Conservation (phyloP, 2,113 vertebrate genomes). For the Procapra przewalskii region DNA sequence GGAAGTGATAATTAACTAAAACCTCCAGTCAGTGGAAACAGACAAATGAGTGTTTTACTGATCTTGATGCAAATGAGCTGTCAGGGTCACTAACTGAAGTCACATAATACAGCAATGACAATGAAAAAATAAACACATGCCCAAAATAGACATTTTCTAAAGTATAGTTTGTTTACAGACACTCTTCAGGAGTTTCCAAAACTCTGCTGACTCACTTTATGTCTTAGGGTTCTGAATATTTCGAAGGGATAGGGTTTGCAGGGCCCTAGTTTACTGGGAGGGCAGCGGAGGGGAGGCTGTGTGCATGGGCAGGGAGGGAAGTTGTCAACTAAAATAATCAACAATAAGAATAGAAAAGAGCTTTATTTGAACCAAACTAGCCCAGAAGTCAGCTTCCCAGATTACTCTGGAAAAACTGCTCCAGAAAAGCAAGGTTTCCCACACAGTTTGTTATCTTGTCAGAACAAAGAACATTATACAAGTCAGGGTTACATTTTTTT, state of each 20-base stretch:
- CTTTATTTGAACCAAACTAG: neutral
- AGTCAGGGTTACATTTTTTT: neutral
- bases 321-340: neutral
- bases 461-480: neutral
- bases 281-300: neutral
- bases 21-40: neutral
- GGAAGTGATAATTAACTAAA: conserved; percentile 49
- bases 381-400: neutral
- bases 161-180: neutral
- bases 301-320: rapidly evolving
- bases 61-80: conserved; percentile 9
- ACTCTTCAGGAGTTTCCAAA: neutral
- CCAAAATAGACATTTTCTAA: neutral
- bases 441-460: neutral
- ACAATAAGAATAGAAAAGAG: neutral
- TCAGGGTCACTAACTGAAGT: conserved; percentile 4
- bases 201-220: neutral
- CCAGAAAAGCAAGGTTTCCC: neutral
- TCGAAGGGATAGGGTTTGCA: neutral
- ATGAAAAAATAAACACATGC: conserved; percentile 13
- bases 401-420: neutral
- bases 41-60: conserved; percentile 36
- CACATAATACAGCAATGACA: neutral
- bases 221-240: neutral
- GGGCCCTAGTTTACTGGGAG: too few relatives aligned